phyloP scores from a whole-genome alignment of 1,140 invertebrate species.

The Mesaphorura yosii region DNA sequence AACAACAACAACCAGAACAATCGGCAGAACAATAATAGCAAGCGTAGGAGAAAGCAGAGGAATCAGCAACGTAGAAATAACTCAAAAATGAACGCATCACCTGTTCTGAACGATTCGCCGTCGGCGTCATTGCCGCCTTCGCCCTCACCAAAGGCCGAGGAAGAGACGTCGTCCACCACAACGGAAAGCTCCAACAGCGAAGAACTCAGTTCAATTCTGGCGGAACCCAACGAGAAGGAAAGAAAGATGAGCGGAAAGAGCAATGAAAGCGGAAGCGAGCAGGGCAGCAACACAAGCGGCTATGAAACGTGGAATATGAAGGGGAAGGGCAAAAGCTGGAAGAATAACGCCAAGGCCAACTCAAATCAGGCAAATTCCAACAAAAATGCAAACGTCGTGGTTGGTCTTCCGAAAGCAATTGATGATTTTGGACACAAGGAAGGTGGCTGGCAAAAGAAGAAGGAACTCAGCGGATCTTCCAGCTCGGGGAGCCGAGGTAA shows the following conservation, averaged over 20 bases:
- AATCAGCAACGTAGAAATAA: constrained; percentile 20
- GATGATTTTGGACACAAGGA: too few species aligned
- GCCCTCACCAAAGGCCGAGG: constrained; percentile 42
- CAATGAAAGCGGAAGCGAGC: constrained; percentile 37
- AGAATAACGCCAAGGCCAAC: too few species aligned
- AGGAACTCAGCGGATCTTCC: constrained; percentile 5
- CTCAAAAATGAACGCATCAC: too few species aligned
- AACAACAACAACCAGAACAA: too few species aligned
- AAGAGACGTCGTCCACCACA: constrained; percentile 59
- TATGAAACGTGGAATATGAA: neutral
- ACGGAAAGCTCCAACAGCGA: constrained; percentile 55
- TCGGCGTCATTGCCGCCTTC: too few species aligned
- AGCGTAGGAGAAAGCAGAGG: constrained; percentile 7
- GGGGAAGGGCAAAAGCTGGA: neutral
- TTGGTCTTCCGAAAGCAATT: too few species aligned
- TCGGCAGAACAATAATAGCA: constrained; percentile 1
- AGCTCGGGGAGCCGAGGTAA: constrained; percentile 2
- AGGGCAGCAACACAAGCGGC: neutral
- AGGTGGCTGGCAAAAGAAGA: constrained; percentile 6
- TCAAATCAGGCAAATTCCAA: too few species aligned
- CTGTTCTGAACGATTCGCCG: too few species aligned
- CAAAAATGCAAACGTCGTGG: too few species aligned
- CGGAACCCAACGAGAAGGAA: constrained; percentile 36
- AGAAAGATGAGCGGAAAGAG: constrained; percentile 35
- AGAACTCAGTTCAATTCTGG: constrained; percentile 36